phyloP scores from a whole-genome alignment of 2,113 vertebrate species.

The Lichenostomus cassidix region DNA sequence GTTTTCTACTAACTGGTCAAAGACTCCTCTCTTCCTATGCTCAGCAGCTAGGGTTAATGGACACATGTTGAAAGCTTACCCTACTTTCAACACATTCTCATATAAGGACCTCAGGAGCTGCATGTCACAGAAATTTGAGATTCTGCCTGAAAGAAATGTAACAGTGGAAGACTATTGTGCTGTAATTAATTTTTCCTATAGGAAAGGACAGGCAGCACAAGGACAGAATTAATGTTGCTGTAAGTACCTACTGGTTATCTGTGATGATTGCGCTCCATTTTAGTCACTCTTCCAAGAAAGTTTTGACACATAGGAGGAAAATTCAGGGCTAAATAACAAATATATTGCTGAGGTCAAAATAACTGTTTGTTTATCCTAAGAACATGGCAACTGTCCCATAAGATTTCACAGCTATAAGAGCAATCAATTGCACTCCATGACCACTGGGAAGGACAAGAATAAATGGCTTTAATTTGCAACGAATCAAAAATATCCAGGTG shows the following conservation, averaged over 20 bases:
- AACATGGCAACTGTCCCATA: not conserved
- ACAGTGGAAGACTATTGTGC: not conserved
- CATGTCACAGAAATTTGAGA: not conserved
- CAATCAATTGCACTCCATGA: not conserved
- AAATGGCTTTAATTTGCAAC: not conserved
- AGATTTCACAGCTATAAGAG: not conserved
- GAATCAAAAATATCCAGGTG: not conserved
- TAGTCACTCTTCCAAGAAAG: not conserved
- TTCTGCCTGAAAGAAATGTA: not conserved
- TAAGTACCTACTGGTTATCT: not conserved
- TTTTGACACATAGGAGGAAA: not conserved
- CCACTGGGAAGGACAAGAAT: not conserved
- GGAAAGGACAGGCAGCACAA: not conserved
- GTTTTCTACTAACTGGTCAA: not conserved
- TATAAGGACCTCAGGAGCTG: not conserved
- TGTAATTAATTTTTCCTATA: not conserved
- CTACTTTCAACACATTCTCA: accelerated
- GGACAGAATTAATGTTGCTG: not conserved
- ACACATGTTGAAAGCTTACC: not conserved
- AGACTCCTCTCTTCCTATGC: not conserved
- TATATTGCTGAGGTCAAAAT: not conserved
- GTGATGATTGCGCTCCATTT: not conserved
- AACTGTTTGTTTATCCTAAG: not conserved
- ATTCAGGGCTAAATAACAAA: not conserved
- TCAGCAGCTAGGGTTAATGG: not conserved